Percentiles rank a stretch among this genome's conserved stretches.
Conservation (phyloP, 2,888 invertebrate species). For the Osedax fenrisi region DNA sequence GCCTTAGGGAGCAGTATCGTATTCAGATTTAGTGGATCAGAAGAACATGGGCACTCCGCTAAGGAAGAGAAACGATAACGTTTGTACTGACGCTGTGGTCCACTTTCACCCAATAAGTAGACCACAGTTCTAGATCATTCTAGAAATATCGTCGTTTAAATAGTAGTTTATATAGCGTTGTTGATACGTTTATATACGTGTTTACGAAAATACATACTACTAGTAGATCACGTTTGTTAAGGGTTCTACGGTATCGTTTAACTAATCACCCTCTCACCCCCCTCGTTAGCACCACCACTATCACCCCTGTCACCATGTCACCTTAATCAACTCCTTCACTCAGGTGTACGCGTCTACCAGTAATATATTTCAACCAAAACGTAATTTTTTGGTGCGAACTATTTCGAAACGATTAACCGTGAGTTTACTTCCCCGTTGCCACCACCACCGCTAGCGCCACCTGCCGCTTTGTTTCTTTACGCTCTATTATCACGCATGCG, state of each 20-base stretch:
- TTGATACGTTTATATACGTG: too few species aligned
- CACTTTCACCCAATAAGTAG: neutral
- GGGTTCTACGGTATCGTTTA: too few species aligned
- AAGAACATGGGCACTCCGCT: conserved; percentile 33
- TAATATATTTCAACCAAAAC: neutral
- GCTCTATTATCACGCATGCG: too few species aligned
- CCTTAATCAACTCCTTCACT: neutral
- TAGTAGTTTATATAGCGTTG: too few species aligned
- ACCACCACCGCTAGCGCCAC: neutral
- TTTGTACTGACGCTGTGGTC: conserved; percentile 21
- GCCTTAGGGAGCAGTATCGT: conserved; percentile 19
- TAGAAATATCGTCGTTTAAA: too few species aligned
- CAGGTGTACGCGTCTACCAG: neutral
- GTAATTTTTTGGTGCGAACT: neutral
- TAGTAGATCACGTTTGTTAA: too few species aligned
- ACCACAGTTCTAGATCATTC: too few species aligned
- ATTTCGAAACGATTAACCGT: neutral
- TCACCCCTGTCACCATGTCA: neutral
- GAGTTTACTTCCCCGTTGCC: too few species aligned
- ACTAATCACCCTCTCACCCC: too few species aligned
- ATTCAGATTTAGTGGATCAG: conserved; percentile 36
- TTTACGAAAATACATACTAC: too few species aligned
- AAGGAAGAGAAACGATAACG: conserved; percentile 30
- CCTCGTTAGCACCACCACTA: too few species aligned
- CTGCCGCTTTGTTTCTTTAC: too few species aligned